Evolutionary conservation across 2,113 vertebrate genomes (phyloP).

Genomic region (rat (Rattus norvegicus)): GRCr8 NC_086032.1:78069001-78069500

Average conservation of each 20-base stretch:
- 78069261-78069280: not conserved
- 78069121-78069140: not conserved
- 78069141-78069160: not conserved
- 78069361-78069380: not conserved
- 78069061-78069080: not conserved
- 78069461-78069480: not conserved
- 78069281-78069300: not conserved
- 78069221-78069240: not conserved
- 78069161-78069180: not conserved
- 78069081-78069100: not conserved
- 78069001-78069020: too few species aligned
- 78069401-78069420: not conserved
- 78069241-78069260: not conserved
- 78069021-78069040: too few species aligned
- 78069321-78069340: not conserved
- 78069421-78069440: not conserved
- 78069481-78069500: not conserved
- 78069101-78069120: not conserved
- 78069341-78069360: not conserved
- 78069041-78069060: not conserved
- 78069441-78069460: not conserved
- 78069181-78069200: not conserved
- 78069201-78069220: not conserved
- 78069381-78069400: not conserved
- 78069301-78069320: too few species aligned